A percentile compares a stretch with the other conserved stretches of the same genome.
Evolutionary conservation across 2,888 invertebrate species (phyloP).

Genomic region (Apamea crenata): DNA sequence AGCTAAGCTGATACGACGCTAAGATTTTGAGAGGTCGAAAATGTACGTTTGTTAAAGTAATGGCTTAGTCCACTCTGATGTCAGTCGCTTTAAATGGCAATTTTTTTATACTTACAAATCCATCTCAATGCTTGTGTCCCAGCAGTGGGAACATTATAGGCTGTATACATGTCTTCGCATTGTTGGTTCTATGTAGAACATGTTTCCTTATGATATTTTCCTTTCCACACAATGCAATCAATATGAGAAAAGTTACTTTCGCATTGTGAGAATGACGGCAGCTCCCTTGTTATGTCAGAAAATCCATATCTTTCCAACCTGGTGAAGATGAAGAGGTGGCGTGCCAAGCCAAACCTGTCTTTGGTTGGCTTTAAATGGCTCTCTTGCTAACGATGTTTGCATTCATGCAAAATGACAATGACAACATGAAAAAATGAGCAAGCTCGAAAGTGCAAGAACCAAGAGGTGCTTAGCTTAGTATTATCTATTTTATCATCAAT

Average conservation of each 20-base stretch:
- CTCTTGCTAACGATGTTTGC: background rate
- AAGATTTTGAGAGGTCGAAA: background rate
- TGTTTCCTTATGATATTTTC: too few species aligned
- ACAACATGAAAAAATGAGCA: background rate
- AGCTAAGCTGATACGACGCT: background rate
- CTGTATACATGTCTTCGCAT: too few species aligned
- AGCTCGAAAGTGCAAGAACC: background rate
- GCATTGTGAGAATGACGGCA: background rate
- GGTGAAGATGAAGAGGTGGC: background rate
- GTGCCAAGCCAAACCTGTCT: background rate
- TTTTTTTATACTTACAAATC: background rate
- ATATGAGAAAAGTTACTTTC: background rate
- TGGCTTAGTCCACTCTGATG: background rate
- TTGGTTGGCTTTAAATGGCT: too few species aligned
- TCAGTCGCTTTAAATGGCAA: background rate
- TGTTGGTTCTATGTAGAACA: too few species aligned
- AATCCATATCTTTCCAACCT: background rate
- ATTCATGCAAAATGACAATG: background rate
- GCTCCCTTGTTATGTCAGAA: background rate
- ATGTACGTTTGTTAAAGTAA: background rate
- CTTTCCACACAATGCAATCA: background rate
- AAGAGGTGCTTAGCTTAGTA: too few species aligned
- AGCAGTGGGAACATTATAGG: too few species aligned
- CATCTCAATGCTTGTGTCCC: too few species aligned
- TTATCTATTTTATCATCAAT: background rate